A percentile compares a stretch with the other conserved stretches of the same genome.
Conservation (phyloP, 30 jellyfish, hydroid and myxozoan species). For the Pelagia noctiluca region DNA sequence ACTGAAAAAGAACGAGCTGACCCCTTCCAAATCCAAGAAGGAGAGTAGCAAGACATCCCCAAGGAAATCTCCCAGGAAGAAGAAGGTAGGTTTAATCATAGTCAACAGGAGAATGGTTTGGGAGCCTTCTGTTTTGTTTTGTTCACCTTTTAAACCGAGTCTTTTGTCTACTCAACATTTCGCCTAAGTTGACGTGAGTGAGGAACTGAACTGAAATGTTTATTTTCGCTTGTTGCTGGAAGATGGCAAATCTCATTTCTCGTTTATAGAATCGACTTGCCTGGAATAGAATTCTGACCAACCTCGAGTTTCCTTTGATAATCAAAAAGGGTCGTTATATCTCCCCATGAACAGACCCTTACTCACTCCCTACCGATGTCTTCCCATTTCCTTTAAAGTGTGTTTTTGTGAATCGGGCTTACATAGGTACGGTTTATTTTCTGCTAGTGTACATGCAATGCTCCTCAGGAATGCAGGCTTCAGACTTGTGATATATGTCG, state of each 20-base stretch:
- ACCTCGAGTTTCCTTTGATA: no score
- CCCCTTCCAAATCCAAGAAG: neutral
- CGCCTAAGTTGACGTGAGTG: no score
- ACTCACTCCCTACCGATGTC: neutral
- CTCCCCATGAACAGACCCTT: no score
- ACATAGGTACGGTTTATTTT: neutral
- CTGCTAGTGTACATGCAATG: neutral
- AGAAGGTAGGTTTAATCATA: constrained; percentile 14
- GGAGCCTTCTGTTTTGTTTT: neutral
- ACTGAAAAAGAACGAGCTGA: neutral
- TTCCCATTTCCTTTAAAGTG: neutral
- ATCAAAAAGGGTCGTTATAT: no score
- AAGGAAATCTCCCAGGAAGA: constrained; percentile 41
- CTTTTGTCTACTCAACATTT: no score
- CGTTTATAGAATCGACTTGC: no score
- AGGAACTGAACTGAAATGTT: no score
- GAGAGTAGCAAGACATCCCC: constrained; percentile 37
- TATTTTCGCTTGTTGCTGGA: neutral
- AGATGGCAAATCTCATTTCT: neutral
- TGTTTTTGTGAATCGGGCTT: neutral
- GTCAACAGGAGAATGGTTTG: neutral
- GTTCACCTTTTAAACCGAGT: neutral
- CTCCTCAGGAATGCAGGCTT: neutral
- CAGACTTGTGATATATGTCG: neutral
- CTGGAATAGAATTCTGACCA: no score